Evolutionary conservation across 2,113 vertebrate species (phyloP).

Genomic region (Prunella himalayana): DNA sequence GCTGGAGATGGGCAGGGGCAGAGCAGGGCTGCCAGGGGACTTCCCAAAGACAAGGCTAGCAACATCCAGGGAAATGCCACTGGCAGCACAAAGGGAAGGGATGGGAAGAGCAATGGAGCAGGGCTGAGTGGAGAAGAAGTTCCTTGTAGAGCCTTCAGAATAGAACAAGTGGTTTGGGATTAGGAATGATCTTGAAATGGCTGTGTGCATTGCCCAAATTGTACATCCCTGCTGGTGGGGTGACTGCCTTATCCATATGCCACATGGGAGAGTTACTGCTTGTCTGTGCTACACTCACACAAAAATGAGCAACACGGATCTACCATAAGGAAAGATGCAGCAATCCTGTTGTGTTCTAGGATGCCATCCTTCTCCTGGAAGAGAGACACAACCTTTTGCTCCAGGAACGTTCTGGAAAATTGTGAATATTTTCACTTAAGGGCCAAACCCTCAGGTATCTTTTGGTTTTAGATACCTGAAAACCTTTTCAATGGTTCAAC

Average conservation of each 20-base stretch:
- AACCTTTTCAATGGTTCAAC: not conserved
- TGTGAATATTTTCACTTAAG: not conserved
- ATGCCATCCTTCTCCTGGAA: not conserved
- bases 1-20: not conserved
- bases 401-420: not conserved
- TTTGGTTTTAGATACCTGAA: not conserved
- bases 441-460: not conserved
- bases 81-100: not conserved
- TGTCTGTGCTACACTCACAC: not conserved
- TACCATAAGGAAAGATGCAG: not conserved
- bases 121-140: not conserved
- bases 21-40: not conserved
- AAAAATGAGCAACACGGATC: not conserved
- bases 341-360: not conserved
- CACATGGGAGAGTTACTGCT: not conserved
- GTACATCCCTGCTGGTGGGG: not conserved
- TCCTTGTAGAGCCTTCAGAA: not conserved
- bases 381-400: not conserved
- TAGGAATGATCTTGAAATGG: not conserved
- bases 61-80: not conserved
- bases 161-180: not conserved
- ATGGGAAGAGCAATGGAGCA: not conserved
- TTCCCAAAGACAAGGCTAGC: not conserved
- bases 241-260: not conserved
- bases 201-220: not conserved